Evolutionary conservation across 2,797 vertebrate genomes (phyloP).

Genomic region (Jordanella pulchra): DNA sequence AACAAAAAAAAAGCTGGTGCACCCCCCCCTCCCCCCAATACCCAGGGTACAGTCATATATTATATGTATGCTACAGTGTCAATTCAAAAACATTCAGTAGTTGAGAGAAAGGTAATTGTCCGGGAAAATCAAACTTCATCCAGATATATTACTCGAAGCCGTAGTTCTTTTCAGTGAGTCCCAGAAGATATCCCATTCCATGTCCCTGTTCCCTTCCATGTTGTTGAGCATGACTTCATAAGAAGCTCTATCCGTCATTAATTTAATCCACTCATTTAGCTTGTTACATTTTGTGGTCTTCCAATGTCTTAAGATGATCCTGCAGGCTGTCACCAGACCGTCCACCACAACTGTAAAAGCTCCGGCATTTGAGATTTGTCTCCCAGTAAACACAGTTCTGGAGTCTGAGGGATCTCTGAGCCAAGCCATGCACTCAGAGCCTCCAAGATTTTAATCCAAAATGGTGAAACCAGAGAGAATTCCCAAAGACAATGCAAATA

Average conservation of each 20-base stretch:
- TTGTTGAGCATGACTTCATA: background rate
- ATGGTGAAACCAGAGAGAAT: background rate
- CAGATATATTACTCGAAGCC: no score
- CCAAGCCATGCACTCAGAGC: background rate
- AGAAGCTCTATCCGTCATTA: background rate
- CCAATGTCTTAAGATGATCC: background rate
- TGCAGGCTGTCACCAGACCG: slow-evolving; percentile 1
- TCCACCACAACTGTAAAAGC: background rate
- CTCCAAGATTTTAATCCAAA: background rate
- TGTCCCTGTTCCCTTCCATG: background rate
- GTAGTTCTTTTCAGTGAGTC: no score
- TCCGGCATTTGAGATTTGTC: background rate
- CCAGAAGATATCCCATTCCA: no score
- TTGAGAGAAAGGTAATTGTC: no score
- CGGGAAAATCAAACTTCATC: no score
- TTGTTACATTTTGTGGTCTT: background rate
- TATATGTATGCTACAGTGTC: no score
- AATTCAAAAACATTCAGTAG: no score
- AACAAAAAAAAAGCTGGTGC: no score
- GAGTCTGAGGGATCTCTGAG: background rate
- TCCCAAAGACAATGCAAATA: slow-evolving; percentile 1
- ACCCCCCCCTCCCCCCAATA: no score
- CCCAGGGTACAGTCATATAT: no score
- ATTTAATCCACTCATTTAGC: background rate
- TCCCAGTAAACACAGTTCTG: background rate